Percentiles rank a stretch among this genome's conserved stretches.
These are phyloP conservation scores for Prinia subflava DNA, from an alignment of 2,113 vertebrate genomes.

Conservation along the genomic window DNA sequence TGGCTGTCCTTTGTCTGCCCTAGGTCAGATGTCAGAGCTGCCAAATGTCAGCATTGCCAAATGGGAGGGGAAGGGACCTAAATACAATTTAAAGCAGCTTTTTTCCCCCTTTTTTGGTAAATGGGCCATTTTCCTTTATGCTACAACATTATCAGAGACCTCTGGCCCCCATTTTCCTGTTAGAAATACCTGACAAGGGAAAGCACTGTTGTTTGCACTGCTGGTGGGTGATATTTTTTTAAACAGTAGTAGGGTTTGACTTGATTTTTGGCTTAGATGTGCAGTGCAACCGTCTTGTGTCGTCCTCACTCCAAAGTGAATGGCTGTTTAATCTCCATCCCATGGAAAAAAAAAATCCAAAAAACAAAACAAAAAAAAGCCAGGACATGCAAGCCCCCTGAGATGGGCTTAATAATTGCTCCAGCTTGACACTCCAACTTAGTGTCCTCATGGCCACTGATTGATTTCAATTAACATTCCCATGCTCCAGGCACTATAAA, in stretches of 20 bases:
- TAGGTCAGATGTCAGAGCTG: constrained; percentile 27
- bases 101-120: background rate
- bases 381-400: background rate
- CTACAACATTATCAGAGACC: background rate
- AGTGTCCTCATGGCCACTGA: constrained; percentile 19
- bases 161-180: background rate
- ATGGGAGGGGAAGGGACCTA: background rate
- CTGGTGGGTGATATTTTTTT: background rate
- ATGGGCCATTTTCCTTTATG: background rate
- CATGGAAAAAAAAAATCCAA: background rate
- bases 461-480: constrained; percentile 65
- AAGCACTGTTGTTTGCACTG: background rate
- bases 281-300: background rate
- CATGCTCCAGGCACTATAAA: constrained; percentile 62
- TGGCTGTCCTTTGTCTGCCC: background rate
- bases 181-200: background rate
- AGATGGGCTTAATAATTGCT: constrained; percentile 37
- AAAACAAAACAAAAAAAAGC: too few relatives aligned
- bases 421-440: background rate
- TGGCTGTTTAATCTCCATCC: constrained; percentile 33
- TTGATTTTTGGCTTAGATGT: background rate
- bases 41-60: background rate
- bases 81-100: background rate
- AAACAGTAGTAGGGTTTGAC: background rate
- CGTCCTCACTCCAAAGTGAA: background rate